Conservation (phyloP, 1,140 invertebrate species). For the Andrena cerasifolii region DNA sequence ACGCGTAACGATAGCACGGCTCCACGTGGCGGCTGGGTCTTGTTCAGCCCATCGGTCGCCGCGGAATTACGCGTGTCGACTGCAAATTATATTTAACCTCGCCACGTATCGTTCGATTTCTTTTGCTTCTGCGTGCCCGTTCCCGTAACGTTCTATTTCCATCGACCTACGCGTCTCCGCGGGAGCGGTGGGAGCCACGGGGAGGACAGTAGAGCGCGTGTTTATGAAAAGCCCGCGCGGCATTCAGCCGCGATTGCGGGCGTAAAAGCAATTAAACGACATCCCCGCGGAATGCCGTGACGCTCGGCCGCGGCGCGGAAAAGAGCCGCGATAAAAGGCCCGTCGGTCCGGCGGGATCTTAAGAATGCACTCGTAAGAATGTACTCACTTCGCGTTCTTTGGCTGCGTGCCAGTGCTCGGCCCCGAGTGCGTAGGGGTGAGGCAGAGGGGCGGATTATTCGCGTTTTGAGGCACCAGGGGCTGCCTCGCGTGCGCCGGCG, state of each 20-base stretch:
- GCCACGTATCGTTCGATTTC: not conserved
- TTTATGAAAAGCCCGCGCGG: not conserved
- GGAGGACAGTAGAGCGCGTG: not conserved
- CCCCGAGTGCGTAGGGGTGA: slow-evolving; percentile 80
- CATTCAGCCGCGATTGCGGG: not conserved
- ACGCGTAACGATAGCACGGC: slow-evolving; percentile 25
- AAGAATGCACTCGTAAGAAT: slow-evolving; percentile 50
- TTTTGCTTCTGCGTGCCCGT: not conserved
- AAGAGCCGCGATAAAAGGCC: slow-evolving; percentile 2
- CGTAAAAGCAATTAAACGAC: slow-evolving; percentile 33
- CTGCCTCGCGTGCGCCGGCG: slow-evolving; percentile 88
- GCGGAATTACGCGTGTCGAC: not conserved
- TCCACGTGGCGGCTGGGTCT: slow-evolving; percentile 21
- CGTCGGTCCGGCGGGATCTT: slow-evolving; percentile 29
- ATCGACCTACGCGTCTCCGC: not conserved
- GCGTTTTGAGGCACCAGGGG: slow-evolving; percentile 85
- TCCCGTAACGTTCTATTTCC: slow-evolving; percentile 8
- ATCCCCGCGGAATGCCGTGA: not conserved
- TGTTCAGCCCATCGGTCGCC: not conserved
- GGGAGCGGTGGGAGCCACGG: not conserved
- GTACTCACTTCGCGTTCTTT: slow-evolving; percentile 95
- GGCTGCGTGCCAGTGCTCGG: slow-evolving; percentile 83
- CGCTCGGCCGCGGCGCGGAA: not conserved
- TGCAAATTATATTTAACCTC: slow-evolving; percentile 8
- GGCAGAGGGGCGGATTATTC: slow-evolving; percentile 82